phyloP scores from a whole-genome alignment of 2,888 invertebrate genomes.

The Limnephilus lunatus region DNA sequence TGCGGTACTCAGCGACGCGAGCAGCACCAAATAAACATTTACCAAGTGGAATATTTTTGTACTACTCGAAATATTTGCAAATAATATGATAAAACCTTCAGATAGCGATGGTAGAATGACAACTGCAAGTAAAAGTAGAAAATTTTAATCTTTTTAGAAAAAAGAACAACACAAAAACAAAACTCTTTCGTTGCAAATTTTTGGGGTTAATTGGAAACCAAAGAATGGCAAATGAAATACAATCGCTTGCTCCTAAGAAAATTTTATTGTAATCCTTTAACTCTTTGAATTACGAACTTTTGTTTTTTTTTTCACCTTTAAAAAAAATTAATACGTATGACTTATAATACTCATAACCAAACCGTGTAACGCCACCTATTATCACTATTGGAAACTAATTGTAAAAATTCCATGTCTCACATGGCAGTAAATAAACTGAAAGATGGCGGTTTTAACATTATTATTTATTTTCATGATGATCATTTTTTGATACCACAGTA shows the following conservation, averaged over 20 bases:
- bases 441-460: no score
- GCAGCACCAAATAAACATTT: neutral
- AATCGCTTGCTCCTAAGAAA: neutral
- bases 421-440: no score
- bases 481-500: no score
- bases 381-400: no score
- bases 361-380: no score
- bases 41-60: neutral
- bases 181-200: neutral
- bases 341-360: no score
- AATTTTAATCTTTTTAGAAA: no score
- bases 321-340: no score
- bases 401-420: no score
- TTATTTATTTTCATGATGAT: no score
- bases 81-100: neutral
- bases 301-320: no score
- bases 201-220: neutral
- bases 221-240: neutral
- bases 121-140: neutral
- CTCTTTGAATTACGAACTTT: no score
- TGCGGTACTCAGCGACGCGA: neutral
- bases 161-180: neutral
- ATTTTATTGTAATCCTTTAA: neutral
- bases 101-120: neutral
- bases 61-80: neutral